These are phyloP conservation scores for Cetonia aurata DNA, from an alignment of 2,888 invertebrate species.

Conservation along the genomic window DNA sequence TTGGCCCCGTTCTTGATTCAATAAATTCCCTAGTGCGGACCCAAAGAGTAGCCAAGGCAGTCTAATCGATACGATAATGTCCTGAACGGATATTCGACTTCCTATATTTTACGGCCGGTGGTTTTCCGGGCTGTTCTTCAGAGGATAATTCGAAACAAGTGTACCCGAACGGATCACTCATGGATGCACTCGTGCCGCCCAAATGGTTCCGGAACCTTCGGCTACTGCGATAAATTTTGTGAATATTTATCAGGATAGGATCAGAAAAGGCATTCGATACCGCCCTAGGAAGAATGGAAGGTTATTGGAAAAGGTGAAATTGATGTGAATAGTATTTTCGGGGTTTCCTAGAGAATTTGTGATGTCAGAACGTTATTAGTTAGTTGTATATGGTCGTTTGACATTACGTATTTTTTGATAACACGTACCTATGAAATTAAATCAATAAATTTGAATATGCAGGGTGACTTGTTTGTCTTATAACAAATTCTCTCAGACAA, in stretches of 20 bases:
- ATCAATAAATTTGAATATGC: no score
- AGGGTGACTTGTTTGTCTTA: no score
- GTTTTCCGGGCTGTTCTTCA: constrained; percentile 9
- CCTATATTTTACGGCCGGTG: neutral
- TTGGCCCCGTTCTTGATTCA: constrained; percentile 16
- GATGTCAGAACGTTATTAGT: constrained; percentile 13
- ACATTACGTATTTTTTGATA: no score
- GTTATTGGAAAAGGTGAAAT: constrained; percentile 24
- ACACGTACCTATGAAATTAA: no score
- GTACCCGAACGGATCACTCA: constrained; percentile 28
- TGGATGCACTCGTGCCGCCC: constrained; percentile 27
- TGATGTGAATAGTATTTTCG: constrained; percentile 21
- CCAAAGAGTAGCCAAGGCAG: neutral
- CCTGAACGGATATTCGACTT: constrained; percentile 21
- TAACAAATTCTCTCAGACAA: no score
- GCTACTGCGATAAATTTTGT: constrained; percentile 12
- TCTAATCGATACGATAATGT: constrained; percentile 26
- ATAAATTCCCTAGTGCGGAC: neutral
- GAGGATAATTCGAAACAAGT: constrained; percentile 33
- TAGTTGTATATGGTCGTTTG: neutral
- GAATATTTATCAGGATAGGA: constrained; percentile 27
- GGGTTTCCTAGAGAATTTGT: constrained; percentile 5
- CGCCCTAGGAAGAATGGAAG: neutral
- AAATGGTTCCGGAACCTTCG: neutral
- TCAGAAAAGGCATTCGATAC: no score